A percentile compares a stretch with the other conserved stretches of the same genome.
These are phyloP conservation scores for Solenodon paradoxus DNA, from an alignment of 2,113 vertebrate species.

Conservation along the genomic window DNA sequence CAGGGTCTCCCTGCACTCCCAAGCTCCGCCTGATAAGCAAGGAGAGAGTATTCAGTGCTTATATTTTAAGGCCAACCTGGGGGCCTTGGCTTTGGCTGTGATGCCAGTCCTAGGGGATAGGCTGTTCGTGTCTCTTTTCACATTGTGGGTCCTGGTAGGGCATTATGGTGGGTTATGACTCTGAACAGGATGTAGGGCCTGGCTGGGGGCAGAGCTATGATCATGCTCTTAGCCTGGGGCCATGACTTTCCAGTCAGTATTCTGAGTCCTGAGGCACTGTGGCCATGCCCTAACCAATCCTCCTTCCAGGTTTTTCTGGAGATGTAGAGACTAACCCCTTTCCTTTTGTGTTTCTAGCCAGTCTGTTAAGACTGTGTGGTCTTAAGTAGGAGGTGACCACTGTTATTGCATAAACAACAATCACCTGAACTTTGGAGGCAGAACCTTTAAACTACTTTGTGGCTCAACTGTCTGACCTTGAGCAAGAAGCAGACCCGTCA, in stretches of 20 bases:
- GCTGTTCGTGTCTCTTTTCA: background rate
- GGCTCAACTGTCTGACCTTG: background rate
- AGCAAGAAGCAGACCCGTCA: background rate
- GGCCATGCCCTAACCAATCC: background rate
- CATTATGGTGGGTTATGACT: background rate
- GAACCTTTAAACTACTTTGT: background rate
- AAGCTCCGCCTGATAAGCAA: conserved; percentile 29
- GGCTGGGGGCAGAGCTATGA: background rate
- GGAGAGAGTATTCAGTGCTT: background rate
- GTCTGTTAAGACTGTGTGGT: background rate
- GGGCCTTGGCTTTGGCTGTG: background rate
- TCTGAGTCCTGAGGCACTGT: background rate
- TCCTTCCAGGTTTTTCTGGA: background rate
- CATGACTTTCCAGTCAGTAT: background rate
- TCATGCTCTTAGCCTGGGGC: background rate
- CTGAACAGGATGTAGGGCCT: background rate
- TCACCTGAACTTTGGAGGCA: background rate
- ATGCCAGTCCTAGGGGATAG: background rate
- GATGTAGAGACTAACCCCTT: background rate
- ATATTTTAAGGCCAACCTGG: background rate
- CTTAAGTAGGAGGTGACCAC: background rate
- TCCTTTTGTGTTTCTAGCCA: background rate
- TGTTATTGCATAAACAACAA: background rate
- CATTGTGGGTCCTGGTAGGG: background rate
- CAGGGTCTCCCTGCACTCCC: background rate